phyloP scores from a whole-genome alignment of 1,140 invertebrate genomes.

The Macrostomum lignano region DNA sequence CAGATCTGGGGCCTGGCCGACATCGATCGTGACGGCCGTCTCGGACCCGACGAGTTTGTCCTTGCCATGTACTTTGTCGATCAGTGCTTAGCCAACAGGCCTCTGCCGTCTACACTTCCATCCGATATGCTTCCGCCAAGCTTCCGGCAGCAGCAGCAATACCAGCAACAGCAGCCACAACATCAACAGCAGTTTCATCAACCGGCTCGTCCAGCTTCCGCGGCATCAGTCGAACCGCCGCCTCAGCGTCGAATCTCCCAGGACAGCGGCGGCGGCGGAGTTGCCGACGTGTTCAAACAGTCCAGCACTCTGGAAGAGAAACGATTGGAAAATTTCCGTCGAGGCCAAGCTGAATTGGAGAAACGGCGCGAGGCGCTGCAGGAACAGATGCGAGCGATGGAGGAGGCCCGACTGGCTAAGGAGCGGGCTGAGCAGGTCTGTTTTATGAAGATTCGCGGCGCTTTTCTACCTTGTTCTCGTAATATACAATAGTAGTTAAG shows the following conservation, averaged over 20 bases:
- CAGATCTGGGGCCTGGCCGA: slow-evolving; percentile 54
- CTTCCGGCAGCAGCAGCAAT: too few species aligned
- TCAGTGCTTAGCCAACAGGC: slow-evolving; percentile 44
- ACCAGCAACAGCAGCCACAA: too few species aligned
- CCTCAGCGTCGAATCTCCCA: too few species aligned
- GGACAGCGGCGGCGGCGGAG: too few species aligned
- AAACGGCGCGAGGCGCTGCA: slow-evolving; percentile 51
- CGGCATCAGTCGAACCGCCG: too few species aligned
- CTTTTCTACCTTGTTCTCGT: neutral
- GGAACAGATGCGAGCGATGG: slow-evolving; percentile 26
- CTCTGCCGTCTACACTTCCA: slow-evolving; percentile 40
- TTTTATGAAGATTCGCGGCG: neutral
- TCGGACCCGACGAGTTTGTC: slow-evolving; percentile 80
- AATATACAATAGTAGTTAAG: neutral
- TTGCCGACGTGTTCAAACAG: too few species aligned
- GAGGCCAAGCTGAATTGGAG: slow-evolving; percentile 76
- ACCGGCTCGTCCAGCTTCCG: too few species aligned
- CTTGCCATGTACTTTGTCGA: slow-evolving; percentile 79
- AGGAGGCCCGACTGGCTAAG: slow-evolving; percentile 30
- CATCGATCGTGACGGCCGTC: slow-evolving; percentile 60
- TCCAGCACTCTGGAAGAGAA: too few species aligned
- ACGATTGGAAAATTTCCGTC: slow-evolving; percentile 4
- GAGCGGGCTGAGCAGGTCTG: slow-evolving; percentile 56
- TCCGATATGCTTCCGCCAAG: slow-evolving; percentile 60
- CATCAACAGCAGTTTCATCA: too few species aligned